A percentile compares a stretch with the other conserved stretches of the same genome.
Conservation (phyloP, 1,140 invertebrate species). For the Laupala kohalensis region DNA sequence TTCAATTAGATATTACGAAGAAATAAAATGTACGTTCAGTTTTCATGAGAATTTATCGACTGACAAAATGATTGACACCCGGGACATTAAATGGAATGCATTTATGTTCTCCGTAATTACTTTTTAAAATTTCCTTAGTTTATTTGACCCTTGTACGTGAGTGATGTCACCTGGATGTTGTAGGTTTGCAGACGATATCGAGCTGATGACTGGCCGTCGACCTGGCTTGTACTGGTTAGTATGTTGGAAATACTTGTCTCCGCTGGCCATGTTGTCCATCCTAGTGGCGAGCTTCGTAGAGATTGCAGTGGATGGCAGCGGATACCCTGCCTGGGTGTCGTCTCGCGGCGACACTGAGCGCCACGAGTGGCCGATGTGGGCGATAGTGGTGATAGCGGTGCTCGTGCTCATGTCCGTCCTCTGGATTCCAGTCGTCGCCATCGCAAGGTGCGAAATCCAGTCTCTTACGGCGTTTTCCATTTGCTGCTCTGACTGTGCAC, state of each 20-base stretch:
- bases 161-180: not conserved
- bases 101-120: too few species aligned
- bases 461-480: too few species aligned
- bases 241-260: constrained; percentile 89
- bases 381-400: constrained; percentile 57
- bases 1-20: too few species aligned
- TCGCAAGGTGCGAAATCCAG: constrained; percentile 48
- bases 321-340: constrained; percentile 74
- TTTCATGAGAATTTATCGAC: too few species aligned
- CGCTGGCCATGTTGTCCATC: constrained; percentile 79
- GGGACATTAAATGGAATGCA: too few species aligned
- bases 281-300: constrained; percentile 72
- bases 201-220: constrained; percentile 81
- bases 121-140: too few species aligned
- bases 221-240: constrained; percentile 81
- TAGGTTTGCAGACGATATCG: constrained; percentile 85
- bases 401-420: constrained; percentile 66
- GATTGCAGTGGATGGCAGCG: constrained; percentile 63
- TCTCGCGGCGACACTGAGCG: constrained; percentile 53
- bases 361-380: constrained; percentile 68
- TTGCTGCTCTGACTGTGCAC: too few species aligned
- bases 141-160: too few species aligned
- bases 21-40: too few species aligned
- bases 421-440: constrained; percentile 76
- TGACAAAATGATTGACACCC: too few species aligned